phyloP scores from a whole-genome alignment of 2,888 invertebrate genomes.

The Gisinianus flammeolus region DNA sequence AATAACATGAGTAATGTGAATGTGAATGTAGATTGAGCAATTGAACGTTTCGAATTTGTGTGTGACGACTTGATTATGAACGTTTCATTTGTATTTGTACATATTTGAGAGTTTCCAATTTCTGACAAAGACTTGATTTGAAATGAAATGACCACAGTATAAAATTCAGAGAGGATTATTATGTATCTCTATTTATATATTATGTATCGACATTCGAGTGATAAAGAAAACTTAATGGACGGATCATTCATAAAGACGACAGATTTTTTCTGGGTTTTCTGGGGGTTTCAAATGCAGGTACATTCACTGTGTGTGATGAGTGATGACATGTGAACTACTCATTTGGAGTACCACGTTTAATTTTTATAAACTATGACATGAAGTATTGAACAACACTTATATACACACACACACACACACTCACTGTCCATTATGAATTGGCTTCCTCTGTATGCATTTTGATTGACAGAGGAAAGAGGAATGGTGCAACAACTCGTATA shows the following conservation, averaged over 20 bases:
- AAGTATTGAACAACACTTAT: neutral
- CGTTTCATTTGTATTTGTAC: no score
- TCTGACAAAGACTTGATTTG: neutral
- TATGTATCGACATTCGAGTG: neutral
- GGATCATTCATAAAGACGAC: neutral
- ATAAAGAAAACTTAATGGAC: neutral
- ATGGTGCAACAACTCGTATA: slow-evolving; percentile 29
- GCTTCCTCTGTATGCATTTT: slow-evolving; percentile 30
- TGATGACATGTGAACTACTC: slow-evolving; percentile 31
- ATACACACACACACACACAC: neutral
- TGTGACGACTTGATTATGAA: no score
- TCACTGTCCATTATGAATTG: slow-evolving; percentile 23
- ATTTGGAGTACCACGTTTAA: slow-evolving; percentile 27
- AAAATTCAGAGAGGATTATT: no score
- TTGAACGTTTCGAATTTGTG: no score
- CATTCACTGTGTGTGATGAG: slow-evolving; percentile 9
- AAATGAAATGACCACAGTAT: no score
- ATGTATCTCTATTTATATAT: no score
- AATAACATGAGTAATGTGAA: no score
- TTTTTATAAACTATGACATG: slow-evolving; percentile 13
- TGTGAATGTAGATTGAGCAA: no score
- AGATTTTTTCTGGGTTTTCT: neutral
- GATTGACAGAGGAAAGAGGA: slow-evolving; percentile 33
- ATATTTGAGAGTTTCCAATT: neutral
- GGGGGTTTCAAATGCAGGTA: neutral